A percentile compares a stretch with the other conserved stretches of the same genome.
These are phyloP conservation scores for Agrypnia vestita DNA, from an alignment of 1,140 invertebrate species.

Conservation along the genomic window DNA sequence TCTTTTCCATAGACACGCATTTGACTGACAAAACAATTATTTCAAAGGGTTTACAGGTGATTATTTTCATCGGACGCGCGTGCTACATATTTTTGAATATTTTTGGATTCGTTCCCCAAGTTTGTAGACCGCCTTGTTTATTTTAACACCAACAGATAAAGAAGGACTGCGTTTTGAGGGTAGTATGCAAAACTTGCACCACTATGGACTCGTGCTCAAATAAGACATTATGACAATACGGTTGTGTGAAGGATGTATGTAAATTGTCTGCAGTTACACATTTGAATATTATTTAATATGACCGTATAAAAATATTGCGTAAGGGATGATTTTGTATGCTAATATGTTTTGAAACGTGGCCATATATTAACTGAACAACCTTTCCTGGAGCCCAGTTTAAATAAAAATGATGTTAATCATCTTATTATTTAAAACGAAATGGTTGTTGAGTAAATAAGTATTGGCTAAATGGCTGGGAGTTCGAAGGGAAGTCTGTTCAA, in stretches of 20 bases:
- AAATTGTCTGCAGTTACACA: constrained; percentile 1
- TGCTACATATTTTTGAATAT: constrained; percentile 47
- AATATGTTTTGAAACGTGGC: neutral
- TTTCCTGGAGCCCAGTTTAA: too few species aligned
- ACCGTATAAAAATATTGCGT: too few species aligned
- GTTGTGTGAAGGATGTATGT: constrained; percentile 12
- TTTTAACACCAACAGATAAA: constrained; percentile 9
- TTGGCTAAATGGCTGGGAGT: too few species aligned
- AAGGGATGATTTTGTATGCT: too few species aligned
- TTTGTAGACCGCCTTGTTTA: neutral
- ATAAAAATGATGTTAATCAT: too few species aligned
- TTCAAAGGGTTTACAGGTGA: neutral
- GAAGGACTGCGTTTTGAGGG: neutral
- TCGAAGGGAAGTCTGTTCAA: too few species aligned
- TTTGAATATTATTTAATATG: neutral
- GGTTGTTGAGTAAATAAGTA: too few species aligned
- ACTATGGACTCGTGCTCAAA: neutral
- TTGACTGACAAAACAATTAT: neutral
- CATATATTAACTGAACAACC: neutral
- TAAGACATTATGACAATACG: neutral
- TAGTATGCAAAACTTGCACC: constrained; percentile 1
- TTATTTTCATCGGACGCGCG: neutral
- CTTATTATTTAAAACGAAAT: too few species aligned
- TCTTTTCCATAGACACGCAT: constrained; percentile 12
- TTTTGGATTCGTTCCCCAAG: constrained; percentile 34